These are phyloP conservation scores for Acanthochromis polyacanthus DNA, from an alignment of 2,113 vertebrate species.

Conservation along the genomic window DNA sequence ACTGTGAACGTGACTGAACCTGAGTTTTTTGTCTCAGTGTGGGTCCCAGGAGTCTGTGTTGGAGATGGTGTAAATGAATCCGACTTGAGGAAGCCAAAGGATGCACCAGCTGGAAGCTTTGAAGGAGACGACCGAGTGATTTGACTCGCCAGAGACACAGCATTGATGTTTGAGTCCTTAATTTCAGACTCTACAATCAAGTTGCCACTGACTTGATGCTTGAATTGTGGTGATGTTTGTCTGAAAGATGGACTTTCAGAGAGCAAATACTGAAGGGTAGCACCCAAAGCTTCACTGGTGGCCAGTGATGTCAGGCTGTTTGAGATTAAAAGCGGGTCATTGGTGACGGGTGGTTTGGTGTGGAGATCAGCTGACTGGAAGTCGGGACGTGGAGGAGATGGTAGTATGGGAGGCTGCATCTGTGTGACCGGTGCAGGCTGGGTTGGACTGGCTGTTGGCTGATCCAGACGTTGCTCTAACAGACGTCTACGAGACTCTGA, in stretches of 20 bases:
- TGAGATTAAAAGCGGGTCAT: slow-evolving; percentile 16
- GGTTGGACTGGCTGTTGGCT: slow-evolving; percentile 32
- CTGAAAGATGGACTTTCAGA: slow-evolving; percentile 4
- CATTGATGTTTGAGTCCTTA: background rate
- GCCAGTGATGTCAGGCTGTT: background rate
- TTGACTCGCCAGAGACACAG: slow-evolving; percentile 6
- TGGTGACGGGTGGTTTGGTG: slow-evolving; percentile 3
- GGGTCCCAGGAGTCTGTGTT: background rate
- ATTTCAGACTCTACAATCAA: background rate
- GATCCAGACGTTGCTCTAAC: slow-evolving; percentile 22
- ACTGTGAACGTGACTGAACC: background rate
- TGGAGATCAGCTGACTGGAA: slow-evolving; percentile 25
- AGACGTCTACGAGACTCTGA: background rate
- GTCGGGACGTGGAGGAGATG: slow-evolving; percentile 52
- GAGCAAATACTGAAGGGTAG: slow-evolving; percentile 2
- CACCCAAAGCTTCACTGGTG: background rate
- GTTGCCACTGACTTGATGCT: slow-evolving; percentile 1
- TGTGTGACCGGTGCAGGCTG: slow-evolving; percentile 45
- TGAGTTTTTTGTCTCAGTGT: background rate
- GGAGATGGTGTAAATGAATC: slow-evolving; percentile 3
- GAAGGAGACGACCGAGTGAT: background rate
- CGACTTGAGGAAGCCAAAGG: slow-evolving; percentile 8
- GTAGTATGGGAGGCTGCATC: slow-evolving; percentile 63
- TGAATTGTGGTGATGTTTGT: slow-evolving; percentile 1
- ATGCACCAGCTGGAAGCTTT: background rate